Evolutionary conservation across 1,140 invertebrate genomes (phyloP).

Genomic region (Octopus bimaculoides): DNA sequence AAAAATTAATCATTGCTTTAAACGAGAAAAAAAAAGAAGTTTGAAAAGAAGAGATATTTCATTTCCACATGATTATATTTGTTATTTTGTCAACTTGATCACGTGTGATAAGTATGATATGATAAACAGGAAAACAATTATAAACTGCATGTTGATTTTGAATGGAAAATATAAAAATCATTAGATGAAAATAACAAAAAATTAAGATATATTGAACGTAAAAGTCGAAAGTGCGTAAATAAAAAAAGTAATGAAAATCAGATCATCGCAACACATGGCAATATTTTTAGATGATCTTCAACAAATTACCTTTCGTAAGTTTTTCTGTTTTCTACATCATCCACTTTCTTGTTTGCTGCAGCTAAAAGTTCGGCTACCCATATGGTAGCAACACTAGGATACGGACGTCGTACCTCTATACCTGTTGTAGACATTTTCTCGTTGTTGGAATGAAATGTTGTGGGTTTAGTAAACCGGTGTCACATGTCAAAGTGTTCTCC

Average conservation of each 20-base stretch:
- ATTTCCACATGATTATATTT: too few relatives aligned
- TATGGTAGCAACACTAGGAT: neutral
- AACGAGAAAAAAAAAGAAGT: too few relatives aligned
- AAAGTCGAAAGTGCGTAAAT: neutral
- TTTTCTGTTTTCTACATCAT: slow-evolving; percentile 1
- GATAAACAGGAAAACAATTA: too few relatives aligned
- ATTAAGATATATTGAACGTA: neutral
- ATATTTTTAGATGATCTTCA: neutral
- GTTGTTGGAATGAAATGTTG: too few relatives aligned
- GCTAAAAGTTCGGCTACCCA: slow-evolving; percentile 1
- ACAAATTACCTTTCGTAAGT: neutral
- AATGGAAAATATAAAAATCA: neutral
- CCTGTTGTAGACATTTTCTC: neutral
- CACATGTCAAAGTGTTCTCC: too few relatives aligned
- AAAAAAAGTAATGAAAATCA: neutral
- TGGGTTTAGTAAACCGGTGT: too few relatives aligned
- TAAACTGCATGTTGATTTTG: neutral
- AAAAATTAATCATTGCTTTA: too few relatives aligned
- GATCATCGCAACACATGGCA: neutral
- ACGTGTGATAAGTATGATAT: too few relatives aligned
- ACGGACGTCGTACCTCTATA: neutral
- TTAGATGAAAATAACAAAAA: neutral
- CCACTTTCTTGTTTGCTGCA: neutral
- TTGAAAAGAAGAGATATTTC: too few relatives aligned
- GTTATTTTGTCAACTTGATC: too few relatives aligned